A percentile compares a stretch with the other conserved stretches of the same genome.
phyloP scores from a whole-genome alignment of 2,797 vertebrate genomes.

The Syngnathus rostellatus region DNA sequence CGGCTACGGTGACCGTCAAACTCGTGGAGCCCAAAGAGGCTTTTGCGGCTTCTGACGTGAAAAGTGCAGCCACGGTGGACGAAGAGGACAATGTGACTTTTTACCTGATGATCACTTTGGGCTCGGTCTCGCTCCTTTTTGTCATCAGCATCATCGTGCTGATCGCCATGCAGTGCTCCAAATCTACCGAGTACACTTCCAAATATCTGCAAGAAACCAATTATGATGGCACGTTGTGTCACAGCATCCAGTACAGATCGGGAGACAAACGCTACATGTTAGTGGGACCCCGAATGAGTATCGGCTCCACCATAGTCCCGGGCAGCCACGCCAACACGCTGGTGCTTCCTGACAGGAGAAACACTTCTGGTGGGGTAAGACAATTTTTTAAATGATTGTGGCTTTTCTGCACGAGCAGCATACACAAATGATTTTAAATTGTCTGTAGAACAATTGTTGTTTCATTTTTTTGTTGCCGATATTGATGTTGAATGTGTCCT shows the following conservation, averaged over 20 bases:
- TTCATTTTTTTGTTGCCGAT: neutral
- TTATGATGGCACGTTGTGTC: conserved; percentile 32
- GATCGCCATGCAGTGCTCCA: conserved; percentile 32
- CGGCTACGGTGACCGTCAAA: conserved; percentile 32
- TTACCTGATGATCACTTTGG: conserved; percentile 8
- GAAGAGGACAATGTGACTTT: neutral
- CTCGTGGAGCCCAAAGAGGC: conserved; percentile 44
- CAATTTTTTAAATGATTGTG: neutral
- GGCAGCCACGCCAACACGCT: conserved; percentile 37
- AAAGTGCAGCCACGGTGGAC: neutral
- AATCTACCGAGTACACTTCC: conserved; percentile 11
- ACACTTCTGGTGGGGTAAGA: neutral
- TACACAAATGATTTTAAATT: neutral
- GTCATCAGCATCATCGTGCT: conserved; percentile 30
- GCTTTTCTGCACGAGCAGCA: neutral
- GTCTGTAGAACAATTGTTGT: neutral
- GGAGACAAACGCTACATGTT: conserved; percentile 7
- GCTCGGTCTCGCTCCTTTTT: conserved; percentile 32
- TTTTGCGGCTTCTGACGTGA: conserved; percentile 38
- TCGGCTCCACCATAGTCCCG: conserved; percentile 33
- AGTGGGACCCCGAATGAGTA: conserved; percentile 26
- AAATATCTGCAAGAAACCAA: conserved; percentile 28
- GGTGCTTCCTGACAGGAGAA: neutral
- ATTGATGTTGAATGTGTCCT: neutral
- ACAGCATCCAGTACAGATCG: conserved; percentile 5